Percentiles rank a stretch among this genome's conserved stretches.
Evolutionary conservation across 2,888 invertebrate species (phyloP).

Genomic region (Tridacna crocea): DNA sequence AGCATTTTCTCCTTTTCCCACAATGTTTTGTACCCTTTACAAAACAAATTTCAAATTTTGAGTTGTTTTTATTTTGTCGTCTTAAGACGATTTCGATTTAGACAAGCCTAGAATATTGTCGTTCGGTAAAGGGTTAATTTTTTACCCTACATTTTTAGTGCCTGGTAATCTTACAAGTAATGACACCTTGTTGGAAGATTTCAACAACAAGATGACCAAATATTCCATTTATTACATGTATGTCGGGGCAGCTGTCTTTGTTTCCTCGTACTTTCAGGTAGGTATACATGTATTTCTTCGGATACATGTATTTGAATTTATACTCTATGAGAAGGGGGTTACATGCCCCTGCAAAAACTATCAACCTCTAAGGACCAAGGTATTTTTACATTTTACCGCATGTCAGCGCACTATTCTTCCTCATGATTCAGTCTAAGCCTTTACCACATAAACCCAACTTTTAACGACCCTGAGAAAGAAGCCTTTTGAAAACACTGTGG

Average conservation of each 20-base stretch:
- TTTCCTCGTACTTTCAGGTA: constrained; percentile 82
- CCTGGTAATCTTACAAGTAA: not conserved
- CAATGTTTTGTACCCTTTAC: not conserved
- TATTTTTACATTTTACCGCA: too few species aligned
- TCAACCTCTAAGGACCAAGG: too few species aligned
- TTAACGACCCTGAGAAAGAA: too few species aligned
- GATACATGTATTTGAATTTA: too few species aligned
- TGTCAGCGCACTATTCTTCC: too few species aligned
- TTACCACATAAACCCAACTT: too few species aligned
- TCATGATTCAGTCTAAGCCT: too few species aligned
- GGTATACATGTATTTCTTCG: not conserved
- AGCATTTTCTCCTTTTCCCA: constrained; percentile 5
- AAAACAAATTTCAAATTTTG: not conserved
- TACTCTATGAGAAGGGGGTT: too few species aligned
- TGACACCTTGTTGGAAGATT: constrained; percentile 46
- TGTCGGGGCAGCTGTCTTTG: constrained; percentile 85
- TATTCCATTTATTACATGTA: constrained; percentile 82
- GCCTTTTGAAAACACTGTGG: too few species aligned
- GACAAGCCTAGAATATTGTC: not conserved
- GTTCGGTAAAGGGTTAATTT: too few species aligned
- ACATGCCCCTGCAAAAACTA: too few species aligned
- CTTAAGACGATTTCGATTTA: not conserved
- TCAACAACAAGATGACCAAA: constrained; percentile 69
- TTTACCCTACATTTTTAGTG: not conserved
- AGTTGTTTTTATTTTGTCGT: not conserved